Percentiles rank a stretch among this genome's conserved stretches.
Evolutionary conservation across 1,140 invertebrate species (phyloP).

Genomic region (Orchestia grillus): DNA sequence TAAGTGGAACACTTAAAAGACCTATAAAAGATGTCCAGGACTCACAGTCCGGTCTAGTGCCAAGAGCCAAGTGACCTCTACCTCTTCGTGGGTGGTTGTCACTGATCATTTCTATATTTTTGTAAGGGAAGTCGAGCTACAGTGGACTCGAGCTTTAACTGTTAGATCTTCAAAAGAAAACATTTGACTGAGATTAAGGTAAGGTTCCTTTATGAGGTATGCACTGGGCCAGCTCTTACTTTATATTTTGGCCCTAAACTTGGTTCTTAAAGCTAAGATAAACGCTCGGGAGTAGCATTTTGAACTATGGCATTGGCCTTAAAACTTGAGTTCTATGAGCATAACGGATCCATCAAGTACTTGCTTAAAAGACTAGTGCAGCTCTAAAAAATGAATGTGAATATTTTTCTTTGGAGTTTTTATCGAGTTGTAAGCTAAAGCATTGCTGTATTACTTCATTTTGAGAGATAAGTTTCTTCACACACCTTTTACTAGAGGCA

Average conservation of each 20-base stretch:
- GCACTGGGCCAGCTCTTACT: neutral
- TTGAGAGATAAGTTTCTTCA: neutral
- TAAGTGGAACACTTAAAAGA: conserved; percentile 45
- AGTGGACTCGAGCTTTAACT: neutral
- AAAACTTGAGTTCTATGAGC: neutral
- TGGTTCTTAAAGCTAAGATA: neutral
- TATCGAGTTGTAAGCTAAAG: neutral
- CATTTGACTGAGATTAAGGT: conserved; percentile 48
- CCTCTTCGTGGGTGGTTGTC: conserved; percentile 53
- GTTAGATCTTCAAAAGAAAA: conserved; percentile 41
- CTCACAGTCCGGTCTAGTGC: conserved; percentile 2
- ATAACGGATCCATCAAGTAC: neutral
- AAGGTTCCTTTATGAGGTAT: conserved; percentile 2
- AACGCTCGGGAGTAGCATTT: neutral
- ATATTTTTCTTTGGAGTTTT: neutral
- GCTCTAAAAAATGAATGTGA: neutral
- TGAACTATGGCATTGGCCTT: neutral
- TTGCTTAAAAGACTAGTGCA: neutral
- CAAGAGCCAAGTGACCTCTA: conserved; percentile 34
- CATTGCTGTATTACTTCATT: neutral
- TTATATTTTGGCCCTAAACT: neutral
- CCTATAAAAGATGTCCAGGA: conserved; percentile 50
- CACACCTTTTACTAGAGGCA: neutral
- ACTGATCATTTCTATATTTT: conserved; percentile 51
- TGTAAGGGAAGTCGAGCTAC: neutral